Evolutionary conservation across 2,113 vertebrate species (phyloP), one percentile per base, ranked within the genome.

Genomic region (Grus americana): DNA sequence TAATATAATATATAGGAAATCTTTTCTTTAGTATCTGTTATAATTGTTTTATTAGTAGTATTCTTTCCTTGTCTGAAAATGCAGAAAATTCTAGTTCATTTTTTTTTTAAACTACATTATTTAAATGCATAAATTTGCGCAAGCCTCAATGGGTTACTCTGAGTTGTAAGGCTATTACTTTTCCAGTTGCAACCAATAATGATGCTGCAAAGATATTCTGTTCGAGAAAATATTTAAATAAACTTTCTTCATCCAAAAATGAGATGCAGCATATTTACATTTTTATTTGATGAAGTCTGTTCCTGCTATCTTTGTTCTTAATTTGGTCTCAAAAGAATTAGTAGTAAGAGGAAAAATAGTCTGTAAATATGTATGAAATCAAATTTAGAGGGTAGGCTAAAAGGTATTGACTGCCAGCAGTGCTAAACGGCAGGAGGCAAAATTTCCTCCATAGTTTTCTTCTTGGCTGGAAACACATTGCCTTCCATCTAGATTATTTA

Each of bases 401-500:
- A 98, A 98, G 98, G 98, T 98, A 98, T 97, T 98, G 98, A 98
- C 98, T 98, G 98, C 98, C 98, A 98, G 90, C 97, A 98, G 98
- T 93, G 98, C 96, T 96, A 91, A 99, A 98, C 98, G 91, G 98
- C 99, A 98, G 98, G 99, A 98, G 98, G 98, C 98, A 98, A 99
- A 99, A 99, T 99, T 98, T 98, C 97, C 98, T 99, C 98, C 97
- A 97, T 98, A 98, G 98, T 99, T 98, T 98, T 98, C 97, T 98
- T 98, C 97, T 98, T 98, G 97, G 98, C 98, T 98, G 98, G 98
- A 99, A 98, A 98, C 97, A 98, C 98, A 98, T 98, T 98, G 97
- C 98, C 98, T 98, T 98, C 98, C 98, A 98, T 98, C 98, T 99
- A 98, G 99, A 99, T 99, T 98, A 99, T 99, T 99, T 99, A 99